These are phyloP conservation scores for Tokudaia tokunoshimensis DNA, from an alignment of 2,797 vertebrate species.

Conservation along the genomic window DNA sequence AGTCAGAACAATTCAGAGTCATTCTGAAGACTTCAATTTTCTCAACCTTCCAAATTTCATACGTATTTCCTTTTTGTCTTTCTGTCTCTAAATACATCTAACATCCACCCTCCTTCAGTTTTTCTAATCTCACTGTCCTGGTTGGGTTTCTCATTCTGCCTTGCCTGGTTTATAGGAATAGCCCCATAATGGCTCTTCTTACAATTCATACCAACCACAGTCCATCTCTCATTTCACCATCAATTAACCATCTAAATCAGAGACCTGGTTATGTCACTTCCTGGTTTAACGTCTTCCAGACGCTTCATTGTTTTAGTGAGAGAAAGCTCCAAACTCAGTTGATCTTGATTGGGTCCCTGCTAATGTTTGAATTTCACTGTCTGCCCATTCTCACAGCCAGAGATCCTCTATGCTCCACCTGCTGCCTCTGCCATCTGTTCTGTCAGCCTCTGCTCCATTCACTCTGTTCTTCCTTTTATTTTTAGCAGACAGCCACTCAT, in stretches of 20 bases:
- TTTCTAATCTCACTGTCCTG: not conserved
- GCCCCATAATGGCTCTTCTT: not conserved
- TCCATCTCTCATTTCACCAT: not conserved
- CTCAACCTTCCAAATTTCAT: not conserved
- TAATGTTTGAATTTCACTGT: not conserved
- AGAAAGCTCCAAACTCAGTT: not conserved
- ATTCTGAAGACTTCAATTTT: constrained; percentile 16
- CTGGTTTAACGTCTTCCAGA: not conserved
- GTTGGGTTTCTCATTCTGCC: not conserved
- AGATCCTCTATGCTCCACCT: not conserved
- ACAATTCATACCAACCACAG: not conserved
- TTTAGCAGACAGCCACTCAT: not conserved
- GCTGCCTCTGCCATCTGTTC: not conserved
- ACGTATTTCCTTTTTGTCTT: not conserved
- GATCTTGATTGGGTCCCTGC: no score
- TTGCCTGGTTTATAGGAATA: constrained; percentile 27
- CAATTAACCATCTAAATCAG: not conserved
- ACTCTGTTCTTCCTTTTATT: not conserved
- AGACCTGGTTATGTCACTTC: not conserved
- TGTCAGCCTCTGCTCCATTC: not conserved
- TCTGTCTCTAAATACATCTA: not conserved
- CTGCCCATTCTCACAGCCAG: not conserved
- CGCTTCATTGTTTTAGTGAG: not conserved
- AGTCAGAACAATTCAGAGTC: not conserved
- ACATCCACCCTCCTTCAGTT: rapidly evolving